Conservation (phyloP, 2,888 invertebrate species). For the Drosophila cognata region DNA sequence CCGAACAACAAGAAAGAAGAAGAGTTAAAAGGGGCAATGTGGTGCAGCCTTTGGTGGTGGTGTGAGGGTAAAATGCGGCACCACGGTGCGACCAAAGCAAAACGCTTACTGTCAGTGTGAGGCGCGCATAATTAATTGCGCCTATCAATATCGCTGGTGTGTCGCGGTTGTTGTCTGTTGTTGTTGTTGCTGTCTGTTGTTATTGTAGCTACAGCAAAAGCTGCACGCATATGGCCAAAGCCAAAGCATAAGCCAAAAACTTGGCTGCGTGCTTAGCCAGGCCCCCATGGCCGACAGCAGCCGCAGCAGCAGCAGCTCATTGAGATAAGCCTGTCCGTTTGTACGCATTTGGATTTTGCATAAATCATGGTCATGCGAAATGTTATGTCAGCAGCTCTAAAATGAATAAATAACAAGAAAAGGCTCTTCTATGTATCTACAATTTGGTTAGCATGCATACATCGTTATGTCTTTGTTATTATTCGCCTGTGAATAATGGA, state of each 20-base stretch:
- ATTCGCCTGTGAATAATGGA: conserved; percentile 10
- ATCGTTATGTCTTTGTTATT: conserved; percentile 19
- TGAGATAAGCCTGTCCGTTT: conserved; percentile 77
- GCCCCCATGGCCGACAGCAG: conserved; percentile 50
- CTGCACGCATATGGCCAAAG: conserved; percentile 63
- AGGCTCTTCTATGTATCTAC: conserved; percentile 37
- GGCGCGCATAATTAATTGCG: conserved; percentile 80
- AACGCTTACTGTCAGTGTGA: conserved; percentile 80
- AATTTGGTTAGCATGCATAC: conserved; percentile 17
- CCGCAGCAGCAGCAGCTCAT: conserved; percentile 65
- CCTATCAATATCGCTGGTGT: conserved; percentile 76
- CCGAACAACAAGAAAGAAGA: conserved; percentile 1
- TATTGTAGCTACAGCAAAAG: conserved; percentile 14
- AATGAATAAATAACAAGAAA: conserved; percentile 47
- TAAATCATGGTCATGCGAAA: conserved; percentile 76
- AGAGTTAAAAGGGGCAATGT: conserved; percentile 17
- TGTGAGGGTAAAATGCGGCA: conserved; percentile 44
- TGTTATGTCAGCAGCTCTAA: conserved; percentile 75
- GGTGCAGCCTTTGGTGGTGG: conserved; percentile 2
- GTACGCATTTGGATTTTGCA: conserved; percentile 74
- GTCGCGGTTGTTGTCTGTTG: conserved; percentile 29
- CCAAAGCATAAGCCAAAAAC: conserved; percentile 33
- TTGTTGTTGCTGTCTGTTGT: conserved; percentile 28
- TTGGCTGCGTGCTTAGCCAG: conserved; percentile 50
- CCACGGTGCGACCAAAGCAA: conserved; percentile 68